phyloP scores from a whole-genome alignment of 1,140 invertebrate genomes.

The Diploscapter pachys region DNA sequence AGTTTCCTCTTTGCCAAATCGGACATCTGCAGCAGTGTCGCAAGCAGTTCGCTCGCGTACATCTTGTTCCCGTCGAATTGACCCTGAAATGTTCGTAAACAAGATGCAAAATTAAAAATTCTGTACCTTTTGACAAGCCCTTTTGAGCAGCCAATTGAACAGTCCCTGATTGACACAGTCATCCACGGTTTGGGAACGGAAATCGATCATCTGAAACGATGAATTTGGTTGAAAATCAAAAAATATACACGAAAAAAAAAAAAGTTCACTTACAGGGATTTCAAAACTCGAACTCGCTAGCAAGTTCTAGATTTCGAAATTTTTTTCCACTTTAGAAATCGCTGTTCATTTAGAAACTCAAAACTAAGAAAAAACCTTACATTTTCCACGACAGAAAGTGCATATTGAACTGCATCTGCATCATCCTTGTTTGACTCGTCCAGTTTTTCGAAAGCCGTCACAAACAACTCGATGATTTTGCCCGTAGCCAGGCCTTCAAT shows the following conservation, averaged over 20 bases:
- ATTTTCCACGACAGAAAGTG: conserved; percentile 66
- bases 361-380: conserved; percentile 24
- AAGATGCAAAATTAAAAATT: not conserved
- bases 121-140: conserved; percentile 66
- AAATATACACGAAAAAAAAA: conserved; percentile 13
- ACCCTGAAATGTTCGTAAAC: conserved; percentile 53
- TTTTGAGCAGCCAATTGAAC: conserved; percentile 83
- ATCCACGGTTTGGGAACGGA: conserved; percentile 75
- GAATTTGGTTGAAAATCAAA: conserved; percentile 66
- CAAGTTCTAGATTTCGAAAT: not conserved
- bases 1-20: conserved; percentile 72
- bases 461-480: conserved; percentile 77
- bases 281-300: no score
- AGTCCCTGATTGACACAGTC: conserved; percentile 77
- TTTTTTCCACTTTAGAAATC: no score
- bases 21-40: conserved; percentile 86
- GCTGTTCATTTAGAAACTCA: no score
- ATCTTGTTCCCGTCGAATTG: conserved; percentile 94
- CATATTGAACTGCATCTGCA: conserved; percentile 90
- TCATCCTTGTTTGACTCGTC: conserved; percentile 92
- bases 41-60: conserved; percentile 90
- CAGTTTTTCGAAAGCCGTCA: conserved; percentile 86
- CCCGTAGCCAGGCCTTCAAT: conserved; percentile 71
- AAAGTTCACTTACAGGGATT: no score
- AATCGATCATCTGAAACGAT: conserved; percentile 72